Base-by-base conservation (phyloP, 2,888 invertebrate species). In the Lacanobia wlatinum region DNA sequence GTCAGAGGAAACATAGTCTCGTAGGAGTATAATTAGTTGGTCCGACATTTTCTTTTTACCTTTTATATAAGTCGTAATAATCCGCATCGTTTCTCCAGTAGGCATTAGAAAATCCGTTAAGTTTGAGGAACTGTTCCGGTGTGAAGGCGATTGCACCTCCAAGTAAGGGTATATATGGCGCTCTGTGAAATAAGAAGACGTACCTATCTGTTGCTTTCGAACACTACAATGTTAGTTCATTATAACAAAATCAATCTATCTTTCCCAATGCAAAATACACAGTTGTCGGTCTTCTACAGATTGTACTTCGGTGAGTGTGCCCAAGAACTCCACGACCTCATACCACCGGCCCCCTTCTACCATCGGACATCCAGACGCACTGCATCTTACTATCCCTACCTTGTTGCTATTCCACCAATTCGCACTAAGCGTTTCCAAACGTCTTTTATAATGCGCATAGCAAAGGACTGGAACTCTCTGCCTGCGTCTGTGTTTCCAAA, bases 81-180 rank as follows among this genome's bases (percentile, higher is more conserved):
- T 99, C 98, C 14, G 98, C 98, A 59, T 99, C 98, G 98, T 99
- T 98, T 48, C 98, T 98, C 98, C 98, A 98, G 91, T 98, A 98
- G 58, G 97, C 97, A 91, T 98, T 98, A 67, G 98, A 98, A 94
- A 98, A 98, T 3, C 98, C 98, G 92, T 99, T 99, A 0, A 98
- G 97, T 80, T 97, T 96, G 78, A 97, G 94, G 91, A 99, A 98
- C 84, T 99, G 98, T 76, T 97, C 97, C 48, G 97, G 97, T 1
- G 97, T 98, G 93, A 99, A 97, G 14, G 99, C 99, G 10, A 98
- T 97, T 4, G 98, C 99, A 60, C 99, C 99, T 52, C 99, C 99
- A 43, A 91, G 91, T 34, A 73, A 72, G 3, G 80, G 76, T 96
- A 75, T 63, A 60, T 85, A 85, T 0, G 86, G 50, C 7, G 66